Conservation (phyloP, 1,140 invertebrate species). For the Trinorchestia longiramus region DNA sequence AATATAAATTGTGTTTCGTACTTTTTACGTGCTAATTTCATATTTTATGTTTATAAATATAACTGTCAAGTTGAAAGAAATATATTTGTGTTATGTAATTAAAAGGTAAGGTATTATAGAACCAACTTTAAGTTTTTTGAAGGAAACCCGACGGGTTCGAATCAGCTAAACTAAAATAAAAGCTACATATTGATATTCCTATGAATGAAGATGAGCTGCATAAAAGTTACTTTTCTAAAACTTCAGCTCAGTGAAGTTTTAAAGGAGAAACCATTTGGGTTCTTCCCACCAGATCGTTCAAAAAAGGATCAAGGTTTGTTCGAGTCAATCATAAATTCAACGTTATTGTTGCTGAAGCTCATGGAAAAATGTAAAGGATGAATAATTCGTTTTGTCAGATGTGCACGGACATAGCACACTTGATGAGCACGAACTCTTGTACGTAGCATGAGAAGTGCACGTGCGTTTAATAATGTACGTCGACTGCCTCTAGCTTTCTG, state of each 20-base stretch:
- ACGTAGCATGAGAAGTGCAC: not conserved
- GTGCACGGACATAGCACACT: not conserved
- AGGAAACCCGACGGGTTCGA: too few relatives aligned
- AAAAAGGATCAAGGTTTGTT: not conserved
- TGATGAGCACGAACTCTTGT: not conserved
- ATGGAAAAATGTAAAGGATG: not conserved
- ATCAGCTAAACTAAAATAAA: too few relatives aligned
- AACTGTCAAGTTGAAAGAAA: too few relatives aligned
- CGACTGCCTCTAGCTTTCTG: not conserved
- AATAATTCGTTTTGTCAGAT: not conserved
- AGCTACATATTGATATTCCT: not conserved
- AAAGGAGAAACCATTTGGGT: not conserved
- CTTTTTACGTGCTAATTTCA: too few relatives aligned
- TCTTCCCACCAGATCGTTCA: not conserved
- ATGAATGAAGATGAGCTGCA: not conserved
- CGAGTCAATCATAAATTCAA: not conserved
- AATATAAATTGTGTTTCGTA: too few relatives aligned
- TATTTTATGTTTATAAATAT: too few relatives aligned
- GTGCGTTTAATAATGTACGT: not conserved
- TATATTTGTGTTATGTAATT: too few relatives aligned
- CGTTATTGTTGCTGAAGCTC: not conserved
- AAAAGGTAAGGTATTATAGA: too few relatives aligned
- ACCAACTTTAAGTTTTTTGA: too few relatives aligned
- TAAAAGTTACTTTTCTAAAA: not conserved
- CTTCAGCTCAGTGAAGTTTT: not conserved